Base-by-base conservation (phyloP, 2,113 vertebrate species). In the Zosterops borbonicus region DNA sequence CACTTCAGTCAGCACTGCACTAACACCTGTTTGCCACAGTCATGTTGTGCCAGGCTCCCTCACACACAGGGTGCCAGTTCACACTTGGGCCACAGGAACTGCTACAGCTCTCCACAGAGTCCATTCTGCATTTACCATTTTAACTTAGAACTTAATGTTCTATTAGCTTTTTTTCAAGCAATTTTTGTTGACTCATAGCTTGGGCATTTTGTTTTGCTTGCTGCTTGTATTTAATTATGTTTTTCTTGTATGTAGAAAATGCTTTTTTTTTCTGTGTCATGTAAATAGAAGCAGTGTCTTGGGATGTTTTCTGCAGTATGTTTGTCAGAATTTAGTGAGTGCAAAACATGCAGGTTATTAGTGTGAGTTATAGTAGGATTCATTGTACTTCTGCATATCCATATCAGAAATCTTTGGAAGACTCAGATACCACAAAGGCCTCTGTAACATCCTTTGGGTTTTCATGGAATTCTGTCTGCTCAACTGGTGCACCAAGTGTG, bases 41-140 rank as follows among this genome's bases (percentile, higher is more conserved):
- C 6, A 8, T 5, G 62, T 47, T 47, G 29, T 52, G 21, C 44
- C 35, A 23, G 56, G 49, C 37, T 67, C 25, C 37, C 58, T 84
- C n/a, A 17, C 23, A 60, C 52, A 37, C 8, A 17, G 33, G 10
- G 18, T 73, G 35, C 44, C 42, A 11, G 29, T 56, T 47, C 0
- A 1, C 0, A 0, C 37, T 37, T 56, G 52, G 28, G 47, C n/a
- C 10, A 5, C 2, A 0, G 25, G 18, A 83, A 9, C 55, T 63
- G 18, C 46, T 50, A 9, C 55, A 59, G 18, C 46, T 55, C 21
- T 68, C 74, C 59, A 31, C 12, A 4, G 60, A 56, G 33, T 28
- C 84, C 55, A 23, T 59, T 75, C 20, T 67, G 23, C 29, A 33
- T 5, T 41, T 58, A 33, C 9, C 25, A 12, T 47, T 67, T 78